Evolutionary conservation across 2,888 invertebrate species (phyloP).

Genomic region (Octodonta nipae): DNA sequence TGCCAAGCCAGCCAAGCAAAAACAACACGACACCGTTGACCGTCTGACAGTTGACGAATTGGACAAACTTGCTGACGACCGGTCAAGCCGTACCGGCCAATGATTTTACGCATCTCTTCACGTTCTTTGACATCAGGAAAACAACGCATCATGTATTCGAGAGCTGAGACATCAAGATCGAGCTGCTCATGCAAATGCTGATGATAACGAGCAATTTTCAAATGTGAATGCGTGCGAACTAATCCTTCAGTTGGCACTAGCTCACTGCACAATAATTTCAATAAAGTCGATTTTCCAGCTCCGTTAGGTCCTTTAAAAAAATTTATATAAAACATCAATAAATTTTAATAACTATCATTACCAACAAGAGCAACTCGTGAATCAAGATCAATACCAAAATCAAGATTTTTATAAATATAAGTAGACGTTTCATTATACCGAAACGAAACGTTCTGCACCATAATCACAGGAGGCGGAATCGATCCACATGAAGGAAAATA

Average conservation of each 20-base stretch:
- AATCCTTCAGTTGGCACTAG: conserved; percentile 91
- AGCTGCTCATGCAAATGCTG: conserved; percentile 95
- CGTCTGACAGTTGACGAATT: conserved; percentile 89
- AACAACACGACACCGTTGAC: conserved; percentile 94
- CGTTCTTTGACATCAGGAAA: conserved; percentile 95
- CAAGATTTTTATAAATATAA: conserved; percentile 90
- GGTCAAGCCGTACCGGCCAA: conserved; percentile 93
- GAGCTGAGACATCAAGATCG: conserved; percentile 84
- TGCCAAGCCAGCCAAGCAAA: conserved; percentile 99
- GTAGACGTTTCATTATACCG: conserved; percentile 76
- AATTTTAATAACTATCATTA: too few species aligned
- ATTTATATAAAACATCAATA: too few species aligned
- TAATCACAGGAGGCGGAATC: conserved; percentile 96
- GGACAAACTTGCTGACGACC: conserved; percentile 93
- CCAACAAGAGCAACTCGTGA: conserved; percentile 88
- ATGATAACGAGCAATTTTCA: conserved; percentile 94
- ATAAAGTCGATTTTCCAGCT: conserved; percentile 93
- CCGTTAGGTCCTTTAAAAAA: conserved; percentile 97
- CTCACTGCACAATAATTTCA: conserved; percentile 91
- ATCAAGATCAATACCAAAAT: conserved; percentile 97
- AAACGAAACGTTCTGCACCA: conserved; percentile 98
- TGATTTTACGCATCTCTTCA: conserved; percentile 98
- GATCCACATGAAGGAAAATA: conserved; percentile 92
- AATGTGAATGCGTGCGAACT: conserved; percentile 95
- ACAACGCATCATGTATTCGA: conserved; percentile 96